Evolutionary conservation across 2,888 invertebrate species (phyloP).

Genomic region (Hyposoter dolosus): DNA sequence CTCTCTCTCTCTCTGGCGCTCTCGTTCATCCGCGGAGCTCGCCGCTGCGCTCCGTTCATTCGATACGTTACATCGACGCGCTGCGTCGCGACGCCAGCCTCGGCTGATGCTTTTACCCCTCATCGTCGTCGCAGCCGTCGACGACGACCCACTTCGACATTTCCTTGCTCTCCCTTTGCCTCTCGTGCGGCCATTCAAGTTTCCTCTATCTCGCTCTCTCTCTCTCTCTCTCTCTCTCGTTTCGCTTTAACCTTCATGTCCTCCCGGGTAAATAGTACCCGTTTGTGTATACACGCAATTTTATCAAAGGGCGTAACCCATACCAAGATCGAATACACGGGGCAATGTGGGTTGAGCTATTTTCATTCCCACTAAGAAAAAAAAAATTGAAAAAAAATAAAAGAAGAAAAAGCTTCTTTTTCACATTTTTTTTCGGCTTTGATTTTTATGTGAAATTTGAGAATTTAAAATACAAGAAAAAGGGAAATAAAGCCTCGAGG

Average conservation of each 20-base stretch:
- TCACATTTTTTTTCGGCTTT: not conserved
- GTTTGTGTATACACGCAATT: not conserved
- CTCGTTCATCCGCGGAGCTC: conserved; percentile 68
- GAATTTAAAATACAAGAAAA: not conserved
- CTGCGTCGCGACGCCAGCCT: conserved; percentile 71
- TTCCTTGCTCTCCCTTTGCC: conserved; percentile 14
- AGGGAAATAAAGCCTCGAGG: not conserved
- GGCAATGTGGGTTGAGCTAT: not conserved
- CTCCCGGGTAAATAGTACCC: not conserved
- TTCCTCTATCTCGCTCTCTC: no score
- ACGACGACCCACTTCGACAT: conserved; percentile 66
- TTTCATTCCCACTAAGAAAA: not conserved
- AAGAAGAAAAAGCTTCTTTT: no score
- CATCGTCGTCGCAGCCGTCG: conserved; percentile 22
- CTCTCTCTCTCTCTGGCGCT: conserved; percentile 49
- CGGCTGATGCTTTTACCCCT: conserved; percentile 41
- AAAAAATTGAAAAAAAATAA: no score
- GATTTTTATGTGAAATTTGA: not conserved
- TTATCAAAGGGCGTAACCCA: conserved; percentile 24
- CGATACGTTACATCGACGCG: conserved; percentile 75
- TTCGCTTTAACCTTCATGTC: conserved; percentile 3
- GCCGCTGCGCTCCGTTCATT: conserved; percentile 36
- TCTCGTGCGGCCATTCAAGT: conserved; percentile 67
- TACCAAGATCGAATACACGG: not conserved
- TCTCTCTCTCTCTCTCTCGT: conserved; percentile 1